phyloP scores from a whole-genome alignment of 2,113 vertebrate species.

The Podocnemis expansa region DNA sequence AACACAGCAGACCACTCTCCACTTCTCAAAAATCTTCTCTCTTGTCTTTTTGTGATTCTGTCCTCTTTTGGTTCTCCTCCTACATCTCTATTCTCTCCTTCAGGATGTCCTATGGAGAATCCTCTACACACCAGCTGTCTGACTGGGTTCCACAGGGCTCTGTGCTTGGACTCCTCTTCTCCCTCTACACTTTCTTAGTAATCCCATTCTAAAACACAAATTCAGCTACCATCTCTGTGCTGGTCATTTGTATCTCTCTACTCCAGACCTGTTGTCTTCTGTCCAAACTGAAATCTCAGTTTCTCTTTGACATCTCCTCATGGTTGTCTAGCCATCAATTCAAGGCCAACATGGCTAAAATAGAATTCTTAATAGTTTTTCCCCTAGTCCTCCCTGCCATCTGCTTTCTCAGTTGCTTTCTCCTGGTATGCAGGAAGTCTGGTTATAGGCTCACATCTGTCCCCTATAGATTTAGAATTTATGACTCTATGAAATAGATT shows the following conservation, averaged over 20 bases:
- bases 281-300: background rate
- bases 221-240: background rate
- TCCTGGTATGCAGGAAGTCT: too few species aligned
- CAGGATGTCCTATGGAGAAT: background rate
- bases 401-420: background rate
- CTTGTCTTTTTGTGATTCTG: background rate
- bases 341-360: background rate
- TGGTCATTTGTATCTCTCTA: background rate
- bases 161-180: background rate
- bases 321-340: background rate
- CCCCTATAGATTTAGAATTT: too few species aligned
- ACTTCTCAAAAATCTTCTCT: background rate
- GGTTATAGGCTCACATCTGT: too few species aligned
- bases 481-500: too few species aligned
- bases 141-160: background rate
- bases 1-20: background rate
- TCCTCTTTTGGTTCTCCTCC: background rate
- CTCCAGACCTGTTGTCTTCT: background rate
- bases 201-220: background rate
- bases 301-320: background rate
- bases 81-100: background rate
- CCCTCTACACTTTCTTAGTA: background rate
- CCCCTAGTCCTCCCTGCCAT: background rate
- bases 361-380: background rate
- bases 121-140: rapidly evolving